These are phyloP conservation scores for Lemur catta DNA, from an alignment of 2,797 vertebrate genomes.

Conservation along the genomic window DNA sequence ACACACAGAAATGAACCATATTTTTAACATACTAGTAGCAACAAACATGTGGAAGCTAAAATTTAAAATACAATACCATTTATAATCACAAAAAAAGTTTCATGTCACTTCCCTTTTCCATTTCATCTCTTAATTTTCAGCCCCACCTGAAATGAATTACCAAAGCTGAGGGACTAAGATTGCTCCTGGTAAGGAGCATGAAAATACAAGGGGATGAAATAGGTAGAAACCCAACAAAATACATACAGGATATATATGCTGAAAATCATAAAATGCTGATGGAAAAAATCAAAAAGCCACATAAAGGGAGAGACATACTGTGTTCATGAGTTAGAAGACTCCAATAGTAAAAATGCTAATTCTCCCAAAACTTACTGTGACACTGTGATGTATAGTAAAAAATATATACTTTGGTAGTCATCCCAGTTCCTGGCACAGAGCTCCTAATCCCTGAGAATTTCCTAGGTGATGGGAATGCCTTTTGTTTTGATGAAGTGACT, in stretches of 20 bases:
- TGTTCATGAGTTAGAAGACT: neutral
- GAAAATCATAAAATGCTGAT: neutral
- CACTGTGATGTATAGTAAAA: neutral
- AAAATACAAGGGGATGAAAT: neutral
- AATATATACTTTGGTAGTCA: neutral
- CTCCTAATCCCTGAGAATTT: neutral
- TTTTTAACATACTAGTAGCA: neutral
- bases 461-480: neutral
- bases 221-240: neutral
- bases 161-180: neutral
- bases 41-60: neutral
- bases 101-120: neutral
- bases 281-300: neutral
- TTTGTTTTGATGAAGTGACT: neutral
- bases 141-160: constrained; percentile 36
- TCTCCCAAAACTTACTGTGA: neutral
- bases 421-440: neutral
- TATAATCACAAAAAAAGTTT: constrained; percentile 11
- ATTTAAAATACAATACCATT: neutral
- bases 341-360: neutral
- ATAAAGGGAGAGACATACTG: neutral
- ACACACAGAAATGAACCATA: neutral
- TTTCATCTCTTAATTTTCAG: constrained; percentile 49
- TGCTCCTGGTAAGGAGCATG: neutral
- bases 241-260: neutral